Evolutionary conservation across 2,888 invertebrate species (phyloP).

Genomic region (Campaea margaritaria): DNA sequence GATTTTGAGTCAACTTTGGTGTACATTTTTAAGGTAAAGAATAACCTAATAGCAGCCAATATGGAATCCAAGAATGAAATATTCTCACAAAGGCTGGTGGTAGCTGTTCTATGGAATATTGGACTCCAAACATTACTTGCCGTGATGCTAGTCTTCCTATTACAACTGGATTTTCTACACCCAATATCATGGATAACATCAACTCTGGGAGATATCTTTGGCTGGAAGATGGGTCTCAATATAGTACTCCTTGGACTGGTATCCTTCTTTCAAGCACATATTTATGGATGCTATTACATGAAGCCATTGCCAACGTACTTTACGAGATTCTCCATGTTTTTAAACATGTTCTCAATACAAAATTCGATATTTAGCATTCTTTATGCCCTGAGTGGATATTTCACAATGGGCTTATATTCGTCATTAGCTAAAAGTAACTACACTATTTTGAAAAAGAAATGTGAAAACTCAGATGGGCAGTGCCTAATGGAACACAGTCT

Average conservation of each 20-base stretch:
- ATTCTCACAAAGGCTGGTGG: slow-evolving; percentile 85
- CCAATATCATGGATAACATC: slow-evolving; percentile 87
- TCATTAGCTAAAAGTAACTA: slow-evolving; percentile 87
- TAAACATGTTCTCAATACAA: slow-evolving; percentile 86
- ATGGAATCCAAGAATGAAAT: slow-evolving; percentile 83
- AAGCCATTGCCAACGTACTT: slow-evolving; percentile 85
- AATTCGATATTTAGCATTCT: slow-evolving; percentile 83
- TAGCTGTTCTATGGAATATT: slow-evolving; percentile 86
- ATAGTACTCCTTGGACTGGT: slow-evolving; percentile 87
- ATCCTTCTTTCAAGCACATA: slow-evolving; percentile 89
- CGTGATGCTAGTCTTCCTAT: slow-evolving; percentile 78
- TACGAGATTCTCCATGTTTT: slow-evolving; percentile 88
- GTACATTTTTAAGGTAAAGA: neutral
- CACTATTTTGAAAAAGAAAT: slow-evolving; percentile 78
- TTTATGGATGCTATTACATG: slow-evolving; percentile 89
- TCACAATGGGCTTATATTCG: slow-evolving; percentile 89
- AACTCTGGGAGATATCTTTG: slow-evolving; percentile 85
- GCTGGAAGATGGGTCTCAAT: slow-evolving; percentile 87
- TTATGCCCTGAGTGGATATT: slow-evolving; percentile 87
- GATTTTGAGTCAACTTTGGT: too few species aligned
- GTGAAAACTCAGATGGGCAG: slow-evolving; percentile 74
- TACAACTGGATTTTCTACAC: slow-evolving; percentile 87
- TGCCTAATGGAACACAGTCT: slow-evolving; percentile 89
- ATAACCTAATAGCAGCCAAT: slow-evolving; percentile 48
- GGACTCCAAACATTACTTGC: slow-evolving; percentile 83